Evolutionary conservation across 53 echinoderm and acorn worm species (phyloP).

Genomic region (Stichopus horrens): DNA sequence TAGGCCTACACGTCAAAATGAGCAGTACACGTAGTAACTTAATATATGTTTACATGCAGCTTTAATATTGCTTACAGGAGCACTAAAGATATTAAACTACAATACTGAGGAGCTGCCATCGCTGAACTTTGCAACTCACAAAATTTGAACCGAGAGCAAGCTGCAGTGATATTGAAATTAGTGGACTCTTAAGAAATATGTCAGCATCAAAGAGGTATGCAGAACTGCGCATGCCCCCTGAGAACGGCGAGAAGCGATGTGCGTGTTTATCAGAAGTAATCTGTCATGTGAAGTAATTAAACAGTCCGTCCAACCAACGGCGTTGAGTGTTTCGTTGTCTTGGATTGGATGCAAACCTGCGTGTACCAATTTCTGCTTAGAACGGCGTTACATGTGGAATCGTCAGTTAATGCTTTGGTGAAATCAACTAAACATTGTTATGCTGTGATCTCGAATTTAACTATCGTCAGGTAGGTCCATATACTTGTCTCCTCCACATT

Average conservation of each 20-base stretch:
- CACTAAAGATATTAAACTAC: too few species aligned
- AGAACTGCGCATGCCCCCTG: constrained; percentile 1
- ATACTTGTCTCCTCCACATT: neutral
- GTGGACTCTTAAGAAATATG: neutral
- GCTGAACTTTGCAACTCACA: too few species aligned
- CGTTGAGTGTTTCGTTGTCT: constrained; percentile 23
- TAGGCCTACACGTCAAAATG: too few species aligned
- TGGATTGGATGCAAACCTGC: constrained; percentile 2
- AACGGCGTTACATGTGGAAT: neutral
- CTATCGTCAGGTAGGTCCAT: neutral
- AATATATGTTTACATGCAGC: too few species aligned
- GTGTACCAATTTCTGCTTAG: neutral
- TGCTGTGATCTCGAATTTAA: neutral
- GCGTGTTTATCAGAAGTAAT: constrained; percentile 14
- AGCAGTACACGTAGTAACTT: too few species aligned
- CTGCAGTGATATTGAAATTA: neutral
- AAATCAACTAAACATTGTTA: neutral
- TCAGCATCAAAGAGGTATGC: too few species aligned
- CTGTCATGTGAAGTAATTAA: constrained; percentile 35
- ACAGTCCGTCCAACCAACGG: constrained; percentile 36
- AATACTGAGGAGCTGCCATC: too few species aligned
- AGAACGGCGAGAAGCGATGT: neutral
- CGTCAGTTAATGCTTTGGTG: neutral
- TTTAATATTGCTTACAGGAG: too few species aligned
- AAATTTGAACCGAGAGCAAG: too few species aligned